Evolutionary conservation across 2,888 invertebrate genomes (phyloP).

Genomic region (Callyntrura guangdongensis): DNA sequence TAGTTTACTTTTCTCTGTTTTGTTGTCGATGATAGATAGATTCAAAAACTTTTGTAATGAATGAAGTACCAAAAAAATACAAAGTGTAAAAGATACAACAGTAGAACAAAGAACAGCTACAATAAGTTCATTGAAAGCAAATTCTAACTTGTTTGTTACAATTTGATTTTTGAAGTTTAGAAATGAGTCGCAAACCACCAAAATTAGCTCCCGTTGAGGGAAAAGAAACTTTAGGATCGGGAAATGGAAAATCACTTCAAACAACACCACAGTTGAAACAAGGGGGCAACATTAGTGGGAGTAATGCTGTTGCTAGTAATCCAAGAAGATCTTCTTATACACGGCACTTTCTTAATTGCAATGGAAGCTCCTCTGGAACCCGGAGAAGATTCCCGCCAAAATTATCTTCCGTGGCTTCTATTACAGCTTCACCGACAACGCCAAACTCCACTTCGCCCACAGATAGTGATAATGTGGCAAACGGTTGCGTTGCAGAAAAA

Average conservation of each 20-base stretch:
- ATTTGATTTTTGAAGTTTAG: constrained; percentile 44
- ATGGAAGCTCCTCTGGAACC: constrained; percentile 42
- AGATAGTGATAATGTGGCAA: constrained; percentile 12
- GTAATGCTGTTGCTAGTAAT: neutral
- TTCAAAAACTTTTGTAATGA: too few species aligned
- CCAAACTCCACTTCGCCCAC: neutral
- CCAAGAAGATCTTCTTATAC: constrained; percentile 33
- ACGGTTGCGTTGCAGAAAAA: constrained; percentile 46
- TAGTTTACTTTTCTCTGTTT: too few species aligned
- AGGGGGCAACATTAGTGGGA: neutral
- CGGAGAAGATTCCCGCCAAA: constrained; percentile 53
- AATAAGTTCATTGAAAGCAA: too few species aligned
- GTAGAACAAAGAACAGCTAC: too few species aligned
- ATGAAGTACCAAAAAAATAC: too few species aligned
- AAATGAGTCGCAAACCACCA: constrained; percentile 75
- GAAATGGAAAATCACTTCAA: constrained; percentile 13
- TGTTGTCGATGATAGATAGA: too few species aligned
- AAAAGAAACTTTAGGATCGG: constrained; percentile 22
- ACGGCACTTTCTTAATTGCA: constrained; percentile 65
- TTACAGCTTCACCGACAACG: neutral
- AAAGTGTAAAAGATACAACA: too few species aligned
- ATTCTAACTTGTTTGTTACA: too few species aligned
- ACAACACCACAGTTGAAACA: constrained; percentile 47
- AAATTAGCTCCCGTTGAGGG: constrained; percentile 70
- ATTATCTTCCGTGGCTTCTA: neutral